phyloP scores from a whole-genome alignment of 2,888 invertebrate genomes.

The Drosophila neotestacea region DNA sequence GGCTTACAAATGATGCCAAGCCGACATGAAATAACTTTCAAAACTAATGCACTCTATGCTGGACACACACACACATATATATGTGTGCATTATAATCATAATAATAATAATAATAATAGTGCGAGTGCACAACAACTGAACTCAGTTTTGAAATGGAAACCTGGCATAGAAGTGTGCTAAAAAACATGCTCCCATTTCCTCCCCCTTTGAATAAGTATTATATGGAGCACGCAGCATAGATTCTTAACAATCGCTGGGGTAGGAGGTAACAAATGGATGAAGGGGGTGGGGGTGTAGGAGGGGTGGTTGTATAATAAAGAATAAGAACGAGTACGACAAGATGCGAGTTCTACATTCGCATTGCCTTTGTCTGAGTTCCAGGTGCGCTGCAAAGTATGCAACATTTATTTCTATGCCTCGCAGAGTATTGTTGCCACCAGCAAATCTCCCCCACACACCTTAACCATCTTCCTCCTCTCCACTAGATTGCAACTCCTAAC shows the following conservation, averaged over 20 bases:
- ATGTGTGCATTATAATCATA: constrained; percentile 11
- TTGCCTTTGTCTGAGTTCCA: constrained; percentile 39
- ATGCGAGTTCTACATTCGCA: constrained; percentile 48
- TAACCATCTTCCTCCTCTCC: background rate
- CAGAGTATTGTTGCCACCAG: constrained; percentile 41
- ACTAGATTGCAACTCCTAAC: too few relatives aligned
- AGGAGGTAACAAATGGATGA: background rate
- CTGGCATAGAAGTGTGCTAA: constrained; percentile 38
- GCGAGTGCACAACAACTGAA: constrained; percentile 46
- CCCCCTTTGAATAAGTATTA: constrained; percentile 1
- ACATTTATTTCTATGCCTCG: constrained; percentile 56
- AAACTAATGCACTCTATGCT: constrained; percentile 41
- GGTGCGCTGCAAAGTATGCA: constrained; percentile 59
- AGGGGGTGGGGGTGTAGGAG: background rate
- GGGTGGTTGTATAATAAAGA: constrained; percentile 8
- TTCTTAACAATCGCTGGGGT: constrained; percentile 30
- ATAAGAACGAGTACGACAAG: constrained; percentile 8
- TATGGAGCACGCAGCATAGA: constrained; percentile 43
- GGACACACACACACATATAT: constrained; percentile 10
- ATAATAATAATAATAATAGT: constrained; percentile 27
- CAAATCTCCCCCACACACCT: background rate
- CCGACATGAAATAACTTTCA: constrained; percentile 39
- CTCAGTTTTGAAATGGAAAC: constrained; percentile 20
- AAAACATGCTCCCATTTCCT: constrained; percentile 8
- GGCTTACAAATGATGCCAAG: constrained; percentile 16